These are phyloP conservation scores for Cynocephalus volans DNA, from an alignment of 2,113 vertebrate species.

Conservation along the genomic window DNA sequence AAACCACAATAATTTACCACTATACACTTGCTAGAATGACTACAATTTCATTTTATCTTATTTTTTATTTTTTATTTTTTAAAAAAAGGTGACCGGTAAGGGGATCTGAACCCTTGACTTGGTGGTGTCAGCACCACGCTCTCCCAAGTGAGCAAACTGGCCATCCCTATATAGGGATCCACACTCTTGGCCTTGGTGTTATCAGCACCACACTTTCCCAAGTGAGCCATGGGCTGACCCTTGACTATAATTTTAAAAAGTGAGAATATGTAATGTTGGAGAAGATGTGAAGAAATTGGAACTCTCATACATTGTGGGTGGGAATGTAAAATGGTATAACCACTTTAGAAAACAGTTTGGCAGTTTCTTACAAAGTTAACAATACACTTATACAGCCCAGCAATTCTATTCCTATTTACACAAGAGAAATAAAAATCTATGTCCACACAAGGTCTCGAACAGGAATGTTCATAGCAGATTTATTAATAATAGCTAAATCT, in stretches of 20 bases:
- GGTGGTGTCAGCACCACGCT: too few relatives aligned
- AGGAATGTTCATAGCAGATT: conserved; percentile 20
- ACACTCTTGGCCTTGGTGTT: too few relatives aligned
- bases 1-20: conserved; percentile 37
- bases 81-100: too few relatives aligned
- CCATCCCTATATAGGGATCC: too few relatives aligned
- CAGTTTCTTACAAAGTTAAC: conserved; percentile 48
- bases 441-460: neutral
- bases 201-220: too few relatives aligned
- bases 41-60: neutral
- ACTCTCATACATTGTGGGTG: neutral
- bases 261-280: neutral
- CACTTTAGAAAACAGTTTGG: conserved; percentile 39
- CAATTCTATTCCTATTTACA: conserved; percentile 41
- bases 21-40: neutral
- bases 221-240: too few relatives aligned
- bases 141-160: too few relatives aligned
- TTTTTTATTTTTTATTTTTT: too few relatives aligned
- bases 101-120: too few relatives aligned
- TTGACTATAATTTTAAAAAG: conserved; percentile 27
- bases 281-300: conserved; percentile 22
- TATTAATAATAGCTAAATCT: conserved; percentile 12
- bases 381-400: neutral
- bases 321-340: neutral
- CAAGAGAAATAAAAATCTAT: conserved; percentile 20